These are phyloP conservation scores for Riparia riparia DNA, from an alignment of 2,113 vertebrate genomes.

Conservation along the genomic window DNA sequence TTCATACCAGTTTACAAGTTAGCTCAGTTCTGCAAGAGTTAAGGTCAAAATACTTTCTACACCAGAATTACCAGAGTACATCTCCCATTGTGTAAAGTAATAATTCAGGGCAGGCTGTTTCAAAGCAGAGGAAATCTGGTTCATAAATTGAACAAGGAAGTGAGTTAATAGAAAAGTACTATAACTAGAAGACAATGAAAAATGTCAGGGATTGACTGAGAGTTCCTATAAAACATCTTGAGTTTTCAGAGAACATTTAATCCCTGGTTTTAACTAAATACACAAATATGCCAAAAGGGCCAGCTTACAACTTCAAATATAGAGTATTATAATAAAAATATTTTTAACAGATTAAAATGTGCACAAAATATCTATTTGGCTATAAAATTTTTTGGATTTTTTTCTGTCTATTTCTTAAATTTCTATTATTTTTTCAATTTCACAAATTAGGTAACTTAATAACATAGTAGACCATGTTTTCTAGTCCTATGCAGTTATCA, in stretches of 20 bases:
- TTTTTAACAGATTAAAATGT: background rate
- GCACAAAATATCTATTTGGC: background rate
- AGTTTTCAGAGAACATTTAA: background rate
- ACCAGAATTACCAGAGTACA: background rate
- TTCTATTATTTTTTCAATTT: background rate
- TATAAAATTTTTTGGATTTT: background rate
- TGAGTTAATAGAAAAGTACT: background rate
- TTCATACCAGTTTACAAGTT: background rate
- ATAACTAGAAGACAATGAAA: background rate
- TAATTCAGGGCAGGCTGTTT: background rate
- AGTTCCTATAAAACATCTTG: background rate
- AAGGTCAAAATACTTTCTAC: background rate
- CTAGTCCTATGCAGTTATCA: background rate
- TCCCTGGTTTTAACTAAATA: background rate
- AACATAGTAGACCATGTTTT: background rate
- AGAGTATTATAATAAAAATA: background rate
- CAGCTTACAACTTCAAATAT: background rate
- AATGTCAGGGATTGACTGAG: background rate
- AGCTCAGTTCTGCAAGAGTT: background rate
- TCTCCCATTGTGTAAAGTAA: background rate
- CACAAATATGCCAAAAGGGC: background rate
- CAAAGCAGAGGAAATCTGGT: background rate
- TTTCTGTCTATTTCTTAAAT: background rate
- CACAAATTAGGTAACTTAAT: background rate
- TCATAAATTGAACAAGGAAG: constrained; percentile 3